phyloP scores from a whole-genome alignment of 2,113 vertebrate genomes.

The Actinemys pallida region DNA sequence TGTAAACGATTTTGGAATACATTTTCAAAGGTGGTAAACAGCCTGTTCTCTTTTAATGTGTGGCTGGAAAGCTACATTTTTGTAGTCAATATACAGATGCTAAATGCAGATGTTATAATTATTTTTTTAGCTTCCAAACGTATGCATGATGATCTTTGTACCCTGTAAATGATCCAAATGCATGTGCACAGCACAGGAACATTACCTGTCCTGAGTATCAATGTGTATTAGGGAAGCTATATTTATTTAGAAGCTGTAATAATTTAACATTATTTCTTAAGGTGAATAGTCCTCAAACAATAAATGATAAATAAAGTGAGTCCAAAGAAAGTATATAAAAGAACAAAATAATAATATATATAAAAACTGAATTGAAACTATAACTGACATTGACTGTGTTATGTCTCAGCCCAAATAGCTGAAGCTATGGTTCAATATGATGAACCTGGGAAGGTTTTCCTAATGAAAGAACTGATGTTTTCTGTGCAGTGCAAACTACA shows the following conservation, averaged over 20 bases:
- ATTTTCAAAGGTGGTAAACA: slow-evolving; percentile 9
- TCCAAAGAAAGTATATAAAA: slow-evolving; percentile 31
- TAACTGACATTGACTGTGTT: slow-evolving; percentile 91
- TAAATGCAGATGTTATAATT: neutral
- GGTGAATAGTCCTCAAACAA: slow-evolving; percentile 6
- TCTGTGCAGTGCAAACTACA: slow-evolving; percentile 75
- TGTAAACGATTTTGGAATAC: neutral
- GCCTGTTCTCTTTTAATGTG: rapidly evolving
- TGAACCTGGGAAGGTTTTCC: slow-evolving; percentile 90
- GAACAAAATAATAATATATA: neutral
- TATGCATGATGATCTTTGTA: neutral
- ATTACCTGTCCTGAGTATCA: neutral
- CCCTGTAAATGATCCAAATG: neutral
- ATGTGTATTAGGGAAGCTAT: neutral
- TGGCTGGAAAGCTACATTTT: neutral
- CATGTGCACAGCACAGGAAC: neutral
- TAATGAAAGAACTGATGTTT: slow-evolving; percentile 95
- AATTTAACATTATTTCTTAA: neutral
- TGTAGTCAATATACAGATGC: neutral
- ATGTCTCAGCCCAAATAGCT: slow-evolving; percentile 92
- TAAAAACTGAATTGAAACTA: slow-evolving; percentile 78
- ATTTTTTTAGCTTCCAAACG: neutral
- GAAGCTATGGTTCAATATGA: slow-evolving; percentile 90
- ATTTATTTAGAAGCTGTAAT: neutral
- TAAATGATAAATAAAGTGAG: slow-evolving; percentile 37